A percentile compares a stretch with the other conserved stretches of the same genome.
phyloP scores from a whole-genome alignment of 2,888 invertebrate genomes.

The Dasysyrphus tricinctus region DNA sequence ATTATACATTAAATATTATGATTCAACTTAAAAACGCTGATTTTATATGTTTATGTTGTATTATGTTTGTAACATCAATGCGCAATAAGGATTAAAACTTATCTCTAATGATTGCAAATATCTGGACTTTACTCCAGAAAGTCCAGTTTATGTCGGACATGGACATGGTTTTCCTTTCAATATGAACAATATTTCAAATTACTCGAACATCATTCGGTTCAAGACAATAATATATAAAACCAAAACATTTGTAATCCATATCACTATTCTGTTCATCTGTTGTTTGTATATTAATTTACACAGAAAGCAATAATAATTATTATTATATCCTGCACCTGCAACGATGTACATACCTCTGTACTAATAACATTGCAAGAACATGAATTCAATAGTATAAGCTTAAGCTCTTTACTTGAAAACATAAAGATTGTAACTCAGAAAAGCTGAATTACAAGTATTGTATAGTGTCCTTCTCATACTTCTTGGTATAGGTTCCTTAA shows the following conservation, averaged over 20 bases:
- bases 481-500: too few relatives aligned
- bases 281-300: background rate
- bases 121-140: background rate
- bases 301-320: background rate
- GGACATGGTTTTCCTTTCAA: background rate
- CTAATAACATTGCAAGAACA: constrained; percentile 13
- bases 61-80: too few relatives aligned
- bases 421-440: background rate
- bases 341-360: background rate
- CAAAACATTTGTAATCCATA: background rate
- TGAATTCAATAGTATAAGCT: constrained; percentile 1
- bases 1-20: too few relatives aligned
- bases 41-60: too few relatives aligned
- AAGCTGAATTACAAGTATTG: background rate
- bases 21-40: too few relatives aligned
- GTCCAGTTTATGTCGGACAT: background rate
- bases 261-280: background rate
- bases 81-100: too few relatives aligned
- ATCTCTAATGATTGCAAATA: background rate
- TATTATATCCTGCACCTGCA: background rate
- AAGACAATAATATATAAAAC: background rate
- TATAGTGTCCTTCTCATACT: background rate
- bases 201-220: background rate
- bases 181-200: constrained; percentile 3
- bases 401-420: background rate